Conservation (phyloP, 2,888 invertebrate genomes). For the Erebia epiphron region DNA sequence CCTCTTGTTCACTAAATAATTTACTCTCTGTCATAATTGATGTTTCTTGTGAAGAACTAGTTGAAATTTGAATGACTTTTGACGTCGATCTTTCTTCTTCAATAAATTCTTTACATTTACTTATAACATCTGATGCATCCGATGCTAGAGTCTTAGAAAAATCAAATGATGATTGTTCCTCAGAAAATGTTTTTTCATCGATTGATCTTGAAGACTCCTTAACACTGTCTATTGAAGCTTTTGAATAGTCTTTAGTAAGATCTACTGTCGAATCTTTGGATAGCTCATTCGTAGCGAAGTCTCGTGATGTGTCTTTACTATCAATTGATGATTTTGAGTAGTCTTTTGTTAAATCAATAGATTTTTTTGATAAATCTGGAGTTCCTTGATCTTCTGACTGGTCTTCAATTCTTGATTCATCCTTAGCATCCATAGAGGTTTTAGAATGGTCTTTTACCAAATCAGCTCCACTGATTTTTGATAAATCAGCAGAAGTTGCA, state of each 20-base stretch:
- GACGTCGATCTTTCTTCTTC: slow-evolving; percentile 71
- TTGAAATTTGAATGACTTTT: slow-evolving; percentile 59
- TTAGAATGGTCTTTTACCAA: slow-evolving; percentile 73
- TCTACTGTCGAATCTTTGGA: slow-evolving; percentile 79
- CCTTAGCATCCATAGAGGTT: slow-evolving; percentile 71
- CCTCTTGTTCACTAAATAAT: slow-evolving; percentile 67
- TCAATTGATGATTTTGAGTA: slow-evolving; percentile 79
- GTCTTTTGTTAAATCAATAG: slow-evolving; percentile 74
- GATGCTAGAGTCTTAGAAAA: slow-evolving; percentile 78
- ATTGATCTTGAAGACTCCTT: slow-evolving; percentile 74
- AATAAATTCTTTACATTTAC: slow-evolving; percentile 68
- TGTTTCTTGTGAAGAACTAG: slow-evolving; percentile 72
- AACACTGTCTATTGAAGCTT: slow-evolving; percentile 75
- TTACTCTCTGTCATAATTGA: slow-evolving; percentile 74
- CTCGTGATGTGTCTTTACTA: slow-evolving; percentile 77
- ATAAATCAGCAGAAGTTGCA: slow-evolving; percentile 75
- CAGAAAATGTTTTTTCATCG: slow-evolving; percentile 77
- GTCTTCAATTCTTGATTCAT: slow-evolving; percentile 67
- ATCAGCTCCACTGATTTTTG: slow-evolving; percentile 75
- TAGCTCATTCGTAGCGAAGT: slow-evolving; percentile 77
- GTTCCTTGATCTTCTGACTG: slow-evolving; percentile 68
- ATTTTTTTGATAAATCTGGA: slow-evolving; percentile 77
- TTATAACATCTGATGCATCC: slow-evolving; percentile 71
- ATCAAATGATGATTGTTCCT: slow-evolving; percentile 78
- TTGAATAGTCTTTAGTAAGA: slow-evolving; percentile 73